Evolutionary conservation across 2,113 vertebrate species (phyloP), one percentile per base, ranked within the genome.

Genomic region (Oxyruncus cristatus): DNA sequence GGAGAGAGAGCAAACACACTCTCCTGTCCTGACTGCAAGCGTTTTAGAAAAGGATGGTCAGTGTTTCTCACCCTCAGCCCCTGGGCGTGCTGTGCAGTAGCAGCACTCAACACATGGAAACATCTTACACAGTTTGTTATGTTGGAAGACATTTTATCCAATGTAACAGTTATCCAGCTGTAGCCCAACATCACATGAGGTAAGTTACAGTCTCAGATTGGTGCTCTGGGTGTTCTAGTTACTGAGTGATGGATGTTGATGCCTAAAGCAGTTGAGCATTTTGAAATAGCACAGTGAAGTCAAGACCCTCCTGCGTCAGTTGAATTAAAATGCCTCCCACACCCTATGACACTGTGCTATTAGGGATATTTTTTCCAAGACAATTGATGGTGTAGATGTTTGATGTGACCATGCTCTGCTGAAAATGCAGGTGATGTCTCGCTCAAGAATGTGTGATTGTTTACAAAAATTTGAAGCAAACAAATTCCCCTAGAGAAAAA

Each of bases 241-340:
- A 35, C 7, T 37, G 42, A 58, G 16, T 26, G 44, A 15, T 9
- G 13, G 58, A 12, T 39, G 16, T 1, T 12, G 23, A 50, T 35
- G 33, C 46, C 50, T 37, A 50, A 61, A 82, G 46, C 30, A 32
- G 55, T 9, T 62, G 46, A 62, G 53, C 28, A 4, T 62, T 77
- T 83, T 86, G 65, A 58, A 72, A 10, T 13, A 63, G 44, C 8
- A 27, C 50, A 18, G 49, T 71, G 56, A 66, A 52, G 56, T 35
- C 81, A 47, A 26, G 32, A 49, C 58, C 17, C 9, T 44, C 15
- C 50, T 0, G 0, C 21, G n/a, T 26, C 1, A 2, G 17, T 32
- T 73, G 66, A 62, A 11, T 15, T 56, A n/a, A 56, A 72, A 72
- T 62, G 37, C 28, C 17, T 73, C 47, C 24, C 53, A 24, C 21